Conservation (phyloP, 2,113 vertebrate species). For the Elephantulus edwardii region DNA sequence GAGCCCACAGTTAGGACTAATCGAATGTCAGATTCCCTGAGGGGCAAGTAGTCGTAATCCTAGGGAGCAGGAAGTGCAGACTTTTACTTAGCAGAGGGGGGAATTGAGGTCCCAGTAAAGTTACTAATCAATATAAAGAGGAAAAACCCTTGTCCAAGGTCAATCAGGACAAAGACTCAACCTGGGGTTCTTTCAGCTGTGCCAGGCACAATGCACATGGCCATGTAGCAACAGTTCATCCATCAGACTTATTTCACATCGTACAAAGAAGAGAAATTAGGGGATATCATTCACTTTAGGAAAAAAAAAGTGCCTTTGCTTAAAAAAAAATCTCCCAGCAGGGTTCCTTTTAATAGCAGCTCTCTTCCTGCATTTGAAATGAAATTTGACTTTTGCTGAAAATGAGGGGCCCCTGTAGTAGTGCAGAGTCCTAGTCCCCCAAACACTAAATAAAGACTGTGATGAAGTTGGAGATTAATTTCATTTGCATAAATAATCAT, state of each 20-base stretch:
- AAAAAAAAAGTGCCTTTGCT: conserved; percentile 49
- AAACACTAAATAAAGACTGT: conserved; percentile 59
- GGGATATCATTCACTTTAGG: conserved; percentile 57
- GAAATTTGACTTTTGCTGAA: conserved; percentile 6
- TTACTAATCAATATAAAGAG: background rate
- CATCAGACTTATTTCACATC: conserved; percentile 31
- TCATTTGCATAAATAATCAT: conserved; percentile 71
- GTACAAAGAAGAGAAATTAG: conserved; percentile 55
- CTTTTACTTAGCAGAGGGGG: background rate
- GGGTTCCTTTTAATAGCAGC: conserved; percentile 44
- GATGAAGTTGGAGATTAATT: conserved; percentile 60
- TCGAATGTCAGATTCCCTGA: background rate
- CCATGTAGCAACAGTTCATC: conserved; percentile 34
- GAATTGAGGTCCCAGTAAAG: background rate
- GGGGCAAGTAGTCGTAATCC: background rate
- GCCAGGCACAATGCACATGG: conserved; percentile 4
- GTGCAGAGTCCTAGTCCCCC: background rate
- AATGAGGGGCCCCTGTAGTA: background rate
- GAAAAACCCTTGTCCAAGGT: background rate
- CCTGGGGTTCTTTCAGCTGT: conserved; percentile 2
- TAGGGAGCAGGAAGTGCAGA: background rate
- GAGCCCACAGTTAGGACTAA: background rate
- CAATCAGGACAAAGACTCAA: conserved; percentile 1
- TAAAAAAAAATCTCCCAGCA: conserved; percentile 45
- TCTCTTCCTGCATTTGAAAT: conserved; percentile 60